phyloP scores from a whole-genome alignment of 1,140 invertebrate species.

The Listronotus bonariensis region DNA sequence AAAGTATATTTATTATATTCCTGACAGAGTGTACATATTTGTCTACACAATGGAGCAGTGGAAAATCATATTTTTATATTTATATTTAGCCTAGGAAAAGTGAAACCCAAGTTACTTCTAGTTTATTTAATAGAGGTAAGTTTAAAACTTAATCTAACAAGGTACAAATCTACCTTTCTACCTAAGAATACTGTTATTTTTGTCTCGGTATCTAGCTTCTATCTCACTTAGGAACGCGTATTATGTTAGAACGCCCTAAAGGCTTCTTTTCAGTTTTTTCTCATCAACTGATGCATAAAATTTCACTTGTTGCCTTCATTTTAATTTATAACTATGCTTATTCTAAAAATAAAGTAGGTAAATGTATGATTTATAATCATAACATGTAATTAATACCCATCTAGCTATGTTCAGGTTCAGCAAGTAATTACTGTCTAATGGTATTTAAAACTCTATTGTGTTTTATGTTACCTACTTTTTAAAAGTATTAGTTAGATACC shows the following conservation, averaged over 20 bases:
- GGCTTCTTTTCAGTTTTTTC: slow-evolving; percentile 13
- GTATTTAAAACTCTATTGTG: no score
- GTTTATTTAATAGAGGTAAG: slow-evolving; percentile 26
- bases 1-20: slow-evolving; percentile 15
- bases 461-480: no score
- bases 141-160: slow-evolving; percentile 15
- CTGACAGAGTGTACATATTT: slow-evolving; percentile 16
- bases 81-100: slow-evolving; percentile 7
- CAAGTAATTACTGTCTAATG: no score
- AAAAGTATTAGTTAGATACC: no score
- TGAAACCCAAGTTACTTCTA: slow-evolving; percentile 11
- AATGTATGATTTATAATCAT: slow-evolving; percentile 1
- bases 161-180: slow-evolving; percentile 4
- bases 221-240: not conserved
- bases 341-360: slow-evolving; percentile 5
- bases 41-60: slow-evolving; percentile 20
- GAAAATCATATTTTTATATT: slow-evolving; percentile 17
- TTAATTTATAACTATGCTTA: slow-evolving; percentile 17
- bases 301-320: slow-evolving; percentile 27
- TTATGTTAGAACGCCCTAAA: slow-evolving; percentile 14
- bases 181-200: slow-evolving; percentile 29
- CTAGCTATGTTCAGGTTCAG: no score
- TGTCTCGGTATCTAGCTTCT: slow-evolving; percentile 5
- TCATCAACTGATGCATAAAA: slow-evolving; percentile 21
- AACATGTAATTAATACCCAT: slow-evolving; percentile 7